Conservation (phyloP, 2,113 vertebrate genomes). For the Hippolais icterina region DNA sequence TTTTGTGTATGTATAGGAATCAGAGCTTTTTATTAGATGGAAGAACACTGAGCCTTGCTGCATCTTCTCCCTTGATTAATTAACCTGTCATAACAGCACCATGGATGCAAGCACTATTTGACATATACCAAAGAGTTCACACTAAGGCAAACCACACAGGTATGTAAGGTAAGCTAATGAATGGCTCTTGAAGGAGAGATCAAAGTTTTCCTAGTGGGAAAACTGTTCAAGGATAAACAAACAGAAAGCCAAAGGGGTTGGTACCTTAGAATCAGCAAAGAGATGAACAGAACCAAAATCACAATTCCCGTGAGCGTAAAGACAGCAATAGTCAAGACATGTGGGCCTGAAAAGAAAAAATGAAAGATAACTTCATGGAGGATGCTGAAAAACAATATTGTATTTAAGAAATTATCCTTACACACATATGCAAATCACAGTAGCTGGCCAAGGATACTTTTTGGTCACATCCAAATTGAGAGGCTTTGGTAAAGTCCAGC, state of each 20-base stretch:
- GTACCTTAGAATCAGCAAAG: conserved; percentile 90
- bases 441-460: background rate
- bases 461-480: background rate
- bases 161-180: background rate
- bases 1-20: background rate
- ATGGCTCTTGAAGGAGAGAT: background rate
- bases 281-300: conserved; percentile 82
- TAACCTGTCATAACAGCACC: background rate
- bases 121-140: background rate
- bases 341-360: conserved; percentile 69
- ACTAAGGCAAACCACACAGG: background rate
- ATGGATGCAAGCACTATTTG: background rate
- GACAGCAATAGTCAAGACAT: conserved; percentile 79
- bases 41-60: background rate
- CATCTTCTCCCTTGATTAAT: background rate
- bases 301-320: conserved; percentile 84
- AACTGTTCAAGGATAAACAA: background rate
- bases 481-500: background rate
- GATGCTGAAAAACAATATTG: background rate
- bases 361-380: background rate
- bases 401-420: background rate
- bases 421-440: background rate
- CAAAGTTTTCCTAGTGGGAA: background rate
- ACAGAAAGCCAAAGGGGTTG: background rate
- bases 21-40: background rate